phyloP scores from a whole-genome alignment of 1,140 invertebrate species.

The Cecropterus lyciades region DNA sequence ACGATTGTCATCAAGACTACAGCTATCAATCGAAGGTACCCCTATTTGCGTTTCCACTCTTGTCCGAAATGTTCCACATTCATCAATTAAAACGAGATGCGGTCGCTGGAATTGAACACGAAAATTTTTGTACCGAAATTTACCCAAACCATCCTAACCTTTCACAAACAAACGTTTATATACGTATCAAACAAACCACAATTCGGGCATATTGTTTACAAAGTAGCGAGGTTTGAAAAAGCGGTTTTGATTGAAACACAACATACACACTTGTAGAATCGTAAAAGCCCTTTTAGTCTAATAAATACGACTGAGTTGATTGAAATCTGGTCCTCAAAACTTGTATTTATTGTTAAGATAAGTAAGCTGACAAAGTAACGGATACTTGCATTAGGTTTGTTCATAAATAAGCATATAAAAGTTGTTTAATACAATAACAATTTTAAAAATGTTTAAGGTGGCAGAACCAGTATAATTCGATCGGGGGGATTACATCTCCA shows the following conservation, averaged over 20 bases:
- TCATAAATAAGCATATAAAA: too few relatives aligned
- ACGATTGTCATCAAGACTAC: conserved; percentile 18
- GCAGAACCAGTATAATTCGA: too few relatives aligned
- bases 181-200: conserved; percentile 38
- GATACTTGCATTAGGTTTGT: too few relatives aligned
- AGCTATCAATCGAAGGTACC: conserved; percentile 23
- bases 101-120: conserved; percentile 20
- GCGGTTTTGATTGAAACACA: conserved; percentile 28
- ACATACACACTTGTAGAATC: not conserved
- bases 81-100: conserved; percentile 27
- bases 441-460: too few relatives aligned
- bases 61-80: conserved; percentile 24
- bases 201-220: conserved; percentile 42
- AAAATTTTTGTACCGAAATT: conserved; percentile 10
- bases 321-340: too few relatives aligned
- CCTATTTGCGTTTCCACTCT: conserved; percentile 30
- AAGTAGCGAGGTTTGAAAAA: conserved; percentile 25
- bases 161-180: conserved; percentile 45
- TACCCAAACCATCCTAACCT: conserved; percentile 7
- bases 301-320: not conserved
- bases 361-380: too few relatives aligned
- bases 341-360: too few relatives aligned
- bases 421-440: too few relatives aligned
- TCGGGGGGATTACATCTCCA: too few relatives aligned
- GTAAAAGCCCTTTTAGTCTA: not conserved